A percentile compares a stretch with the other conserved stretches of the same genome.
These are phyloP conservation scores for Nebria ingens DNA, from an alignment of 1,140 invertebrate species.

Conservation along the genomic window DNA sequence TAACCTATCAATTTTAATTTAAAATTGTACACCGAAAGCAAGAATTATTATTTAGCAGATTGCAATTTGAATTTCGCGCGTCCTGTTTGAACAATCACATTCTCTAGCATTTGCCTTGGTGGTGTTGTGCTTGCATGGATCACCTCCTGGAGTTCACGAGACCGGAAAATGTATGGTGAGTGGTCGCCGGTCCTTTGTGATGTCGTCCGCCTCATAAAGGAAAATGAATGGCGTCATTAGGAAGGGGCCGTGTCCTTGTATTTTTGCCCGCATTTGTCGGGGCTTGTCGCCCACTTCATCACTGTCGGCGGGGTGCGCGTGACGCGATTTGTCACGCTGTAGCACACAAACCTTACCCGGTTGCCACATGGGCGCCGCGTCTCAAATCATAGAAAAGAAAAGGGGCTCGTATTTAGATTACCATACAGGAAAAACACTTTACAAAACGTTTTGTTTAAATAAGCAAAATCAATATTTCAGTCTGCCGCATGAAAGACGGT, in stretches of 20 bases:
- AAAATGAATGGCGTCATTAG: constrained; percentile 29
- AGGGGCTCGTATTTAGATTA: no score
- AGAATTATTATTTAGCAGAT: no score
- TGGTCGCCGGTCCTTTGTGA: constrained; percentile 26
- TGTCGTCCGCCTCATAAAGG: constrained; percentile 28
- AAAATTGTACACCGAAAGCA: no score
- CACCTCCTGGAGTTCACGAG: no score
- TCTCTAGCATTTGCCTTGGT: not conserved
- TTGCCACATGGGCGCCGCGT: constrained; percentile 14
- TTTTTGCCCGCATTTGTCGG: constrained; percentile 28
- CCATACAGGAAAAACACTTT: constrained; percentile 8
- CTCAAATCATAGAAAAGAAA: no score
- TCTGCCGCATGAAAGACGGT: no score
- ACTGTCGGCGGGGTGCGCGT: constrained; percentile 27
- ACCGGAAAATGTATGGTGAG: constrained; percentile 23
- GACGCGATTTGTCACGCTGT: constrained; percentile 23
- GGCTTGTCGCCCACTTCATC: constrained; percentile 27
- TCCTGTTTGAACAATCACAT: constrained; percentile 8
- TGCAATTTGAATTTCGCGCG: constrained; percentile 11
- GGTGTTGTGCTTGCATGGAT: no score
- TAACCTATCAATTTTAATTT: no score
- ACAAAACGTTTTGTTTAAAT: not conserved
- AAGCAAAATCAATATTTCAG: not conserved
- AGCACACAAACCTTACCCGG: not conserved
- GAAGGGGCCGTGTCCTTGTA: constrained; percentile 28